phyloP scores from a whole-genome alignment of 92 coral and sea anemone species.

The Metridium senile region DNA sequence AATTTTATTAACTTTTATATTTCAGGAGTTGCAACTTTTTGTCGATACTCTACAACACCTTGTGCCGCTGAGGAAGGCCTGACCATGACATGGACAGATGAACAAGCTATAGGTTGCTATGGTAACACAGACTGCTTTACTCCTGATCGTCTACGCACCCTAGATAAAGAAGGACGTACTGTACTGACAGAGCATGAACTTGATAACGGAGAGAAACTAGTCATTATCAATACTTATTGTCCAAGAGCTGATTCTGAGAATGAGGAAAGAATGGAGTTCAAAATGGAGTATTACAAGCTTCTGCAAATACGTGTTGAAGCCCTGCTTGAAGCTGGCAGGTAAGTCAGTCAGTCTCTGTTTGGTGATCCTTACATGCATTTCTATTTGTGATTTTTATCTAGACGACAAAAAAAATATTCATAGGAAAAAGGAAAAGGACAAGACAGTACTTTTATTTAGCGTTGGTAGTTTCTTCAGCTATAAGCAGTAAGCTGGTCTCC shows the following conservation, averaged over 20 bases:
- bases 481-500: no score
- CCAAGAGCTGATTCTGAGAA: slow-evolving; percentile 96
- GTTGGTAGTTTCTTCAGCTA: no score
- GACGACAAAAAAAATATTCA: no score
- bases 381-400: no score
- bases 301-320: slow-evolving; percentile 79
- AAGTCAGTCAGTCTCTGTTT: not conserved
- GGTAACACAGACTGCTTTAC: slow-evolving; percentile 58
- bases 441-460: no score
- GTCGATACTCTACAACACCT: slow-evolving; percentile 79
- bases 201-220: slow-evolving; percentile 58
- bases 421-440: no score
- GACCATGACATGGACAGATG: slow-evolving; percentile 44
- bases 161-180: slow-evolving; percentile 92
- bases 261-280: slow-evolving; percentile 85
- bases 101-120: slow-evolving; percentile 64
- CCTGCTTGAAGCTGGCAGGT: slow-evolving; percentile 77
- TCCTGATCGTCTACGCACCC: slow-evolving; percentile 64
- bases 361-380: no score
- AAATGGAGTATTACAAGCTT: slow-evolving; percentile 75
- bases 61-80: slow-evolving; percentile 89
- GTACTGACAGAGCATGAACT: slow-evolving; percentile 80
- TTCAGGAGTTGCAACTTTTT: slow-evolving; percentile 96
- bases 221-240: slow-evolving; percentile 90
- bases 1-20: not conserved